Base-by-base conservation (phyloP, 2,888 invertebrate species). In the Epistrophe eligans region DNA sequence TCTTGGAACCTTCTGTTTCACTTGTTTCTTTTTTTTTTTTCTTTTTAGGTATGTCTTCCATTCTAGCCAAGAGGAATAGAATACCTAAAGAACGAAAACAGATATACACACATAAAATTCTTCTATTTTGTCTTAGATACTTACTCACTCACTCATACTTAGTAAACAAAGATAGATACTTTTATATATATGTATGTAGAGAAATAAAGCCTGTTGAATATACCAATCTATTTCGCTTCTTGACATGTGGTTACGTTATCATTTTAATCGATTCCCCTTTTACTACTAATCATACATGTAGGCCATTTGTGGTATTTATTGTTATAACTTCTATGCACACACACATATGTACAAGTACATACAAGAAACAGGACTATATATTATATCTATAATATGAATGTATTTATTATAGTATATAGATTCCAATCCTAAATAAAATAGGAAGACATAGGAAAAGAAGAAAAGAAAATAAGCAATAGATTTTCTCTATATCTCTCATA, bases 211-310 rank as follows among this genome's bases (percentile, higher is more conserved):
- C 84, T 80, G 82, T 77, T 83, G 72, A 83, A 67, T 84, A 67
- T 84, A 52, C 45, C 58, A 67, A 67, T 58, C 58, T 40, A 45
- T 71, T 70, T 70, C 24, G 24, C 28, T 70, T 55, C 70, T 24
- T 70, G 67, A 67, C 67, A 73, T 55, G 55, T 70, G 73, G 73
- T 70, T 60, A 64, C n/a, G 74, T 81, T 82, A 74, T 85, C 73
- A 77, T 71, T 79, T 85, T 77, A 85, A 85, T 81, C 82, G 82
- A 79, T 82, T 73, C 57, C 55, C 66, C 52, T 66, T 24, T 67
- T 62, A 45, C 50, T 60, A 43, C 43, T 66, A 50, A 66, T 77
- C 67, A 48, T 77, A 70, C 55, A 45, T 19, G 55, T 24, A 70
- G 50, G 57, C n/a, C 32, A 11, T 55, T 60, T 77, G 70, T 66